Evolutionary conservation across 2,113 vertebrate species (phyloP).

Genomic region (Rhynchomys soricoides): DNA sequence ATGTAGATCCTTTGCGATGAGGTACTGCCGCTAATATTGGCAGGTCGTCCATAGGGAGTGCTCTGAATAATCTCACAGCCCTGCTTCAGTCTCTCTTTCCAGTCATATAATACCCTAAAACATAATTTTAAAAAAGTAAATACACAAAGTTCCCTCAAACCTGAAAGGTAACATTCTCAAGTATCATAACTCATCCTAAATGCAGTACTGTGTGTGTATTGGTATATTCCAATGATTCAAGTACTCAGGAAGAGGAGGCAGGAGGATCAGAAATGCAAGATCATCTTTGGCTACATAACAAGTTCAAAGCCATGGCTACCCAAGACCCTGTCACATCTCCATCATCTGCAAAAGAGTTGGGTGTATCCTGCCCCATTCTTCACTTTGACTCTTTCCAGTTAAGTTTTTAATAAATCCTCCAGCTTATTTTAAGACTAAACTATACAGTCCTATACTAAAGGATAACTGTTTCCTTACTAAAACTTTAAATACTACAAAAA

Average conservation of each 20-base stretch:
- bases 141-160: constrained; percentile 51
- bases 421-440: constrained; percentile 29
- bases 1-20: constrained; percentile 97
- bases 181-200: constrained; percentile 31
- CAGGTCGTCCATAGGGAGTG: constrained; percentile 94
- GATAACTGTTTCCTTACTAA: constrained; percentile 3
- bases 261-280: background rate
- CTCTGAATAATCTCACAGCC: constrained; percentile 97
- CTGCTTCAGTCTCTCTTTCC: constrained; percentile 97
- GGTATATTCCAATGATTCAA: background rate
- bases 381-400: background rate
- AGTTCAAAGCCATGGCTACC: background rate
- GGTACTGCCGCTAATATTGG: constrained; percentile 94
- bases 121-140: constrained; percentile 51
- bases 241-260: background rate
- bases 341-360: background rate
- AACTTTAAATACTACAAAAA: constrained; percentile 49
- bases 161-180: constrained; percentile 23
- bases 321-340: background rate
- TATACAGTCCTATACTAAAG: background rate
- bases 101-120: constrained; percentile 95
- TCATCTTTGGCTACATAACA: background rate
- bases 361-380: background rate
- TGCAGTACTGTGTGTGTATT: background rate
- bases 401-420: background rate